Evolutionary conservation across 2,113 vertebrate species (phyloP).

Genomic region (Cyanocitta stelleri): DNA sequence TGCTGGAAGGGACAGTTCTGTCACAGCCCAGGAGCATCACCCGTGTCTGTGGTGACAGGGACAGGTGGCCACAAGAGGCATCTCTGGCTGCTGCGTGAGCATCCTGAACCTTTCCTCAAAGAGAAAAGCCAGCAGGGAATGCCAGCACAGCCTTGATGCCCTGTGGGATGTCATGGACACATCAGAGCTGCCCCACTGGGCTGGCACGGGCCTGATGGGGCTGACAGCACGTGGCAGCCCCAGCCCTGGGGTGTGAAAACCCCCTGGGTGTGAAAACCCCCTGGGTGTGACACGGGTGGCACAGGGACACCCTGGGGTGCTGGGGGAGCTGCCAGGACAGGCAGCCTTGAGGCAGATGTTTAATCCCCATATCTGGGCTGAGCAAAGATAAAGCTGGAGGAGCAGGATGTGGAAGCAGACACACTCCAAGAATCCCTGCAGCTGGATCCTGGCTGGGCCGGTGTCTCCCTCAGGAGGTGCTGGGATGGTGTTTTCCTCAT

Average conservation of each 20-base stretch:
- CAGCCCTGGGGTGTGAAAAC: neutral
- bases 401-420: neutral
- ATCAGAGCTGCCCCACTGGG: rapidly evolving
- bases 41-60: rapidly evolving
- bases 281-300: neutral
- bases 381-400: neutral
- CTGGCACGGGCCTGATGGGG: neutral
- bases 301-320: neutral
- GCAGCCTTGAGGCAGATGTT: neutral
- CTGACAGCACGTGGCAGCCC: neutral
- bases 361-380: neutral
- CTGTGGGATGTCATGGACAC: rapidly evolving
- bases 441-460: neutral
- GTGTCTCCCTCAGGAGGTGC: neutral
- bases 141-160: neutral
- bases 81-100: neutral
- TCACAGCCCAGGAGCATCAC: neutral
- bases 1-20: neutral
- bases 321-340: neutral
- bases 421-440: rapidly evolving
- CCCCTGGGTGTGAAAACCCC: neutral
- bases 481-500: rapidly evolving
- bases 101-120: rapidly evolving
- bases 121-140: rapidly evolving
- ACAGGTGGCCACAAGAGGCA: neutral